These are phyloP conservation scores for Halichondria panicea DNA, from an alignment of 37 sponge, comb jelly and placozoan genomes.

Conservation along the genomic window DNA sequence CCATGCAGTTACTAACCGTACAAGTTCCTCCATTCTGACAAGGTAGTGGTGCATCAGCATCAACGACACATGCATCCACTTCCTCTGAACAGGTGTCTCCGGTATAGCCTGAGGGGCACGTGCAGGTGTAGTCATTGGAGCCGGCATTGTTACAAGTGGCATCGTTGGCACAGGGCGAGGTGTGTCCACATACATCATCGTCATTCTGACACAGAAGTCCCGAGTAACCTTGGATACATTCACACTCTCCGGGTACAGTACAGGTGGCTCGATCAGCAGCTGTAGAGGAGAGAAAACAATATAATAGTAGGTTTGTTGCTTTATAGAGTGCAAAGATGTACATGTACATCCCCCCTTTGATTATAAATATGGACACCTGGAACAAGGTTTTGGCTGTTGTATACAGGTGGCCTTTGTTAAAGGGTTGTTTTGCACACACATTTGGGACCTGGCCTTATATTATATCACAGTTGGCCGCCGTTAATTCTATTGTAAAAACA, in stretches of 20 bases:
- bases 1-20: background rate
- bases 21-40: slow-evolving; percentile 53
- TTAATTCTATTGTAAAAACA: too few relatives aligned
- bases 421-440: too few relatives aligned
- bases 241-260: slow-evolving; percentile 13
- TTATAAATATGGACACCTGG: too few relatives aligned
- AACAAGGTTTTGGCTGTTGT: too few relatives aligned
- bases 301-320: background rate
- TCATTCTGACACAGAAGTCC: slow-evolving; percentile 46
- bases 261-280: slow-evolving; percentile 32
- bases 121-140: slow-evolving; percentile 24
- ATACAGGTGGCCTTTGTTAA: too few relatives aligned
- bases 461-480: too few relatives aligned
- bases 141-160: slow-evolving; percentile 36
- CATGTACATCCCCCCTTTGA: too few relatives aligned
- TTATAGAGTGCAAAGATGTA: too few relatives aligned
- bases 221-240: slow-evolving; percentile 44
- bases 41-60: background rate
- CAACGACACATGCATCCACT: slow-evolving; percentile 16
- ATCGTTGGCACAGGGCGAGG: slow-evolving; percentile 49
- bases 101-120: slow-evolving; percentile 44
- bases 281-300: background rate
- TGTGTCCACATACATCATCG: slow-evolving; percentile 58
- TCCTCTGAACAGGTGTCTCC: slow-evolving; percentile 53
- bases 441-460: too few relatives aligned